A percentile compares a stretch with the other conserved stretches of the same genome.
phyloP scores from a whole-genome alignment of 2,888 invertebrate species.

The Norana najaformis region DNA sequence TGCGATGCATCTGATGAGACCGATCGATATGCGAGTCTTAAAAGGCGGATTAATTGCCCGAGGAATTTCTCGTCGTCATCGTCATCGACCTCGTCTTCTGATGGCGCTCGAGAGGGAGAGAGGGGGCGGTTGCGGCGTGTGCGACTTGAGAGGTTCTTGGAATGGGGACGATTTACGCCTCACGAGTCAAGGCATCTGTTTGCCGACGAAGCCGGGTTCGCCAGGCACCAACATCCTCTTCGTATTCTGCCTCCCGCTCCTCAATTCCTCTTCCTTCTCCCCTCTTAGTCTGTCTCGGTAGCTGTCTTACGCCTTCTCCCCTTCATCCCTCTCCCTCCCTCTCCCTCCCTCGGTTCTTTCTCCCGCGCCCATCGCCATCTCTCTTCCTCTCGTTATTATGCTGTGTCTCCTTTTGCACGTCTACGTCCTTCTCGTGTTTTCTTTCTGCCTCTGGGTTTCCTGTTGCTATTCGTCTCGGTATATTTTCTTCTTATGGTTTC shows the following conservation, averaged over 20 bases:
- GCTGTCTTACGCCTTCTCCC: no score
- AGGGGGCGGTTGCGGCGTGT: background rate
- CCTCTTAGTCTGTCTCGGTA: background rate
- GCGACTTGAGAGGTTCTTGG: background rate
- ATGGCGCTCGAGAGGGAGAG: no score
- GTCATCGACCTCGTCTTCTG: background rate
- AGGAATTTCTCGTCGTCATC: background rate
- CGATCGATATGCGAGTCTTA: background rate
- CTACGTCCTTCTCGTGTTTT: background rate
- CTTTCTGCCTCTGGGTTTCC: background rate
- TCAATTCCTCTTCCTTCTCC: background rate
- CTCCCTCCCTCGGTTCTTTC: no score
- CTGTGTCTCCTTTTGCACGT: no score
- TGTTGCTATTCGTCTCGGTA: background rate
- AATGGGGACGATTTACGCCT: background rate
- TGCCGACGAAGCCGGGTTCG: background rate
- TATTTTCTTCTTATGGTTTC: background rate
- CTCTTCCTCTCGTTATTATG: no score
- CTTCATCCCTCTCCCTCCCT: no score
- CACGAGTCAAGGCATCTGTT: conserved; percentile 6
- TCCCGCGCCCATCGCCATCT: no score
- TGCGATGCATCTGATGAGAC: background rate
- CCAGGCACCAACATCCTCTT: background rate
- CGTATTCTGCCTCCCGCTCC: background rate
- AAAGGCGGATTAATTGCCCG: background rate